These are phyloP conservation scores for Andrena cerasifolii DNA, from an alignment of 1,140 invertebrate species.

Conservation along the genomic window DNA sequence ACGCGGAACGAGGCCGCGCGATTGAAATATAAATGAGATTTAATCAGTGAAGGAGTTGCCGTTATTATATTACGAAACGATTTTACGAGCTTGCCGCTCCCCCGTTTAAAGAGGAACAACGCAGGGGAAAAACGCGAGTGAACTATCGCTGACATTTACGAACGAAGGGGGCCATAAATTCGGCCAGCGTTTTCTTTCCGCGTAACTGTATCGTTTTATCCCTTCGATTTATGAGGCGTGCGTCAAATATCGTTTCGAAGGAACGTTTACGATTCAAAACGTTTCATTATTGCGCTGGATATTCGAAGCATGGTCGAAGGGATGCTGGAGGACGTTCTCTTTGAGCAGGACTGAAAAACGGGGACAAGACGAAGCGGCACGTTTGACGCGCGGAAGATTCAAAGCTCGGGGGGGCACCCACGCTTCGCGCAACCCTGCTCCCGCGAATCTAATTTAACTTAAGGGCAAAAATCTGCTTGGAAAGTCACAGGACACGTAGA, in stretches of 20 bases:
- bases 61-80: conserved; percentile 13
- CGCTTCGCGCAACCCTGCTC: neutral
- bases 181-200: neutral
- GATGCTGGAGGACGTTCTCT: too few relatives aligned
- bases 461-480: conserved; percentile 42
- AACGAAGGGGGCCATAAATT: neutral
- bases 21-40: conserved; percentile 9
- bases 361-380: neutral
- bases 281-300: neutral
- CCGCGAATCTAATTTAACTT: conserved; percentile 27
- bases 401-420: conserved; percentile 20
- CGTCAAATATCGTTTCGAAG: neutral
- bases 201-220: neutral
- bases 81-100: neutral
- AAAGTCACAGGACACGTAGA: conserved; percentile 29
- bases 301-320: neutral
- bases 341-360: neutral
- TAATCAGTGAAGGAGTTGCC: neutral
- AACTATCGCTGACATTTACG: neutral
- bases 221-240: neutral
- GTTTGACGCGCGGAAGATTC: conserved; percentile 4
- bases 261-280: neutral
- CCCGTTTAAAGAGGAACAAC: neutral
- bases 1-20: neutral
- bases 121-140: neutral